Evolutionary conservation across 2,113 vertebrate species (phyloP), one percentile per base, ranked within the genome.

Genomic region (Symphodus melops): DNA sequence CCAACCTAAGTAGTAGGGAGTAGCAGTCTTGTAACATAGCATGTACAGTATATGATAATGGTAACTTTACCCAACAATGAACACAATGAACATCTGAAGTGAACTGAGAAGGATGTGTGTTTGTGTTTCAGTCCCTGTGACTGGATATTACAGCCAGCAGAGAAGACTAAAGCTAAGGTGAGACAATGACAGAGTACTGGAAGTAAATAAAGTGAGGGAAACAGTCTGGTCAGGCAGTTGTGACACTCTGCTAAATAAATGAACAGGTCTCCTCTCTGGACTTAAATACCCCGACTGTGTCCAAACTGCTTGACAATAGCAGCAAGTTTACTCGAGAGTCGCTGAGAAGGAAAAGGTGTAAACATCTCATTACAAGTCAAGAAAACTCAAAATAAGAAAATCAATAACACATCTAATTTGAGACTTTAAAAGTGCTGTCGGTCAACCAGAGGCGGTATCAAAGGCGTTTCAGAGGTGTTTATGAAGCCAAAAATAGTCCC

Each of bases 311-410:
- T n/a, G 71, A 68, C 52, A 44, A 25, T 49, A 13, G 33, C 66
- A 48, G 44, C 41, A 41, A 11, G 42, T 75, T 33, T 46, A 5
- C 48, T 69, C 20, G 16, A 41, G 51, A 61, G 59, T 48, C 0
- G 2, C 37, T 23, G 48, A 68, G 63, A 64, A 1, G 17, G 36
- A 63, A 59, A 56, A 21, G 10, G 20, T 44, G 56, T 53, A 77
- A 71, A 87, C 28, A 65, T 68, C 36, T 62, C 46, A 68, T 63
- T 59, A 76, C 54, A 16, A 82, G 12, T 62, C 48, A 10, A 59
- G 68, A 49, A 63, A 68, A 73, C n/a, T 9, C 23, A 23, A 79
- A 68, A 75, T 48, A 19, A 37, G 20, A 61, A 68, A 87, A 81
- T 78, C 78, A 33, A 87, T 77, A 37, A 44, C 75, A 39, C 66